A percentile compares a stretch with the other conserved stretches of the same genome.
Conservation (phyloP, 2,888 invertebrate species). For the Barypeithes pellucidus region DNA sequence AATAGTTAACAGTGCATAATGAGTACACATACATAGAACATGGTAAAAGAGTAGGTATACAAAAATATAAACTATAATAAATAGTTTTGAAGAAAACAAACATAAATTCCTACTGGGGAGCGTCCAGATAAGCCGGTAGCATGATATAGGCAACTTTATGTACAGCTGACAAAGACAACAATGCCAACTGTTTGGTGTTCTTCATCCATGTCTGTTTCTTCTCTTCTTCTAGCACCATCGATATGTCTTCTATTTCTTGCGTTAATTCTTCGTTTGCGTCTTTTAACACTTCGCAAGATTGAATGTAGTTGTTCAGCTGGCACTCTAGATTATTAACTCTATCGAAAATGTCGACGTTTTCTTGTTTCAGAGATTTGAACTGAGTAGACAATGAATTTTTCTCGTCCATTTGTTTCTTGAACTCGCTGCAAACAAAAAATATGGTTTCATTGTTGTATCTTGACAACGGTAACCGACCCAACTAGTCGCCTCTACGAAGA, state of each 20-base stretch:
- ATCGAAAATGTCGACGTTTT: constrained; percentile 36
- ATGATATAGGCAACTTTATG: constrained; percentile 60
- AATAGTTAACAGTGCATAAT: not conserved
- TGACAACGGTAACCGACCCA: too few relatives aligned
- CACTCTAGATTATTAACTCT: constrained; percentile 54
- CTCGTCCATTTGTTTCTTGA: constrained; percentile 46
- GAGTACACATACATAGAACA: not conserved
- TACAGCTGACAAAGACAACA: constrained; percentile 59
- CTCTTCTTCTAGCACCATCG: constrained; percentile 56
- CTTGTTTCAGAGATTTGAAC: constrained; percentile 30
- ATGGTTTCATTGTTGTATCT: too few relatives aligned
- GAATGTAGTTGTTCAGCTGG: constrained; percentile 54
- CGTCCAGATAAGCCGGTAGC: constrained; percentile 59
- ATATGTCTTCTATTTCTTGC: constrained; percentile 51
- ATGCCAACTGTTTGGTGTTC: constrained; percentile 57
- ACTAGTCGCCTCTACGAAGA: too few relatives aligned
- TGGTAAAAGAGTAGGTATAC: not conserved
- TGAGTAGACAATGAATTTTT: constrained; percentile 33
- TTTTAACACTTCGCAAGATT: constrained; percentile 51
- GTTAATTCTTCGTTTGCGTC: constrained; percentile 53
- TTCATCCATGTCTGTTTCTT: constrained; percentile 60
- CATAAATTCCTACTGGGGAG: not conserved
- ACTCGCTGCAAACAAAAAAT: constrained; percentile 34
- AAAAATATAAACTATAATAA: not conserved
- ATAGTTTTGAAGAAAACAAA: not conserved